phyloP scores from a whole-genome alignment of 2,888 invertebrate species.

The Ophion obscuratus region DNA sequence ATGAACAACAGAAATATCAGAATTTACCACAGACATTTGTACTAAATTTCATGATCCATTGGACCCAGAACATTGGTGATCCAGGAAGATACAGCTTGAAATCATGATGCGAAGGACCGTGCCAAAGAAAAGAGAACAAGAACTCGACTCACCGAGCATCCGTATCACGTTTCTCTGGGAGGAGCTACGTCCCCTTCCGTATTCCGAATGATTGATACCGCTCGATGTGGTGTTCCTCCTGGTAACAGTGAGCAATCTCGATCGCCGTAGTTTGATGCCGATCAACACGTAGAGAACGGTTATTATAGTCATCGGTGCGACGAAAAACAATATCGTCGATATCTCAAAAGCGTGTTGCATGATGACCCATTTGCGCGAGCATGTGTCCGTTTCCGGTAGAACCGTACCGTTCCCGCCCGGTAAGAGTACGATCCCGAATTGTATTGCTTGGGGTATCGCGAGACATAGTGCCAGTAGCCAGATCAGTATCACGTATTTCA shows the following conservation, averaged over 20 bases:
- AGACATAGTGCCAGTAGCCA: constrained; percentile 92
- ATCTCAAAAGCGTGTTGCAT: constrained; percentile 91
- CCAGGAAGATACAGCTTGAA: no score
- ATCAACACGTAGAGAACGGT: constrained; percentile 92
- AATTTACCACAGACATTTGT: no score
- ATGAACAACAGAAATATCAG: no score
- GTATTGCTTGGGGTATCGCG: constrained; percentile 92
- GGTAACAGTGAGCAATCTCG: constrained; percentile 84
- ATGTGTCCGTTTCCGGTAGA: constrained; percentile 85
- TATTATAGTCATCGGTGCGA: constrained; percentile 94
- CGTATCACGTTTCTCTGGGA: constrained; percentile 88
- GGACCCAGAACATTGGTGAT: no score
- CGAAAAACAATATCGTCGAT: constrained; percentile 93
- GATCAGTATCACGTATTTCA: constrained; percentile 89
- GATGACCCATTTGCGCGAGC: constrained; percentile 87
- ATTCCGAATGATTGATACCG: constrained; percentile 85
- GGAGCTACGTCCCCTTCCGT: constrained; percentile 83
- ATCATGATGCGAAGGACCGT: no score
- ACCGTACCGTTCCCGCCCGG: constrained; percentile 81
- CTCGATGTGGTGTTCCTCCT: constrained; percentile 86
- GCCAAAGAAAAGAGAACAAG: neutral
- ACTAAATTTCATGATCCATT: no score
- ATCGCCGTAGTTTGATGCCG: constrained; percentile 89
- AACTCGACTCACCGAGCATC: constrained; percentile 89
- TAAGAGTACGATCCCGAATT: constrained; percentile 89